Conservation (phyloP, 2,113 vertebrate species). For the Nycticebus coucang region DNA sequence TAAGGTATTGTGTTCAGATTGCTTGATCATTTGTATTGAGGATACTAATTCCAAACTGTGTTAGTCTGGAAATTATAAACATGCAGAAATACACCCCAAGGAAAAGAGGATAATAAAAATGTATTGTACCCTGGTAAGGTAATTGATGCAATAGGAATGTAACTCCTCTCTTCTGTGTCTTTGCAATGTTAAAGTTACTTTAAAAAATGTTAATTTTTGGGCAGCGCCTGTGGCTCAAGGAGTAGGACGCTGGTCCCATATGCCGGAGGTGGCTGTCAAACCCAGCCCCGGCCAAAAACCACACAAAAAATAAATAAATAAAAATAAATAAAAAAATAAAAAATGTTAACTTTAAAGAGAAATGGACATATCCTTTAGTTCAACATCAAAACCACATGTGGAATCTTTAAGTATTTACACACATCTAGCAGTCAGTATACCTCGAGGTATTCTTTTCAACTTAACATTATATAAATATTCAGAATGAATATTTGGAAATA, state of each 20-base stretch:
- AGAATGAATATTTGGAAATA: constrained; percentile 19
- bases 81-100: not conserved
- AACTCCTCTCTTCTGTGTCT: not conserved
- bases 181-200: not conserved
- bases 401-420: not conserved
- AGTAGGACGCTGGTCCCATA: too few relatives aligned
- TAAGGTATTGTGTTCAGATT: not conserved
- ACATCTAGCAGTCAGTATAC: not conserved
- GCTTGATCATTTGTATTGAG: not conserved
- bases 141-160: not conserved
- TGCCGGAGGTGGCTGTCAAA: too few relatives aligned
- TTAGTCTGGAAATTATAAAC: constrained; percentile 34
- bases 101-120: not conserved
- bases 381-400: not conserved
- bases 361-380: not conserved
- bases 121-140: not conserved
- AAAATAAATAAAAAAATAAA: constrained; percentile 8
- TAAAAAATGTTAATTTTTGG: not conserved
- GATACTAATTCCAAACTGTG: not conserved
- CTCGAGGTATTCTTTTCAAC: not conserved
- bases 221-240: too few relatives aligned
- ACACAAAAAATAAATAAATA: too few relatives aligned
- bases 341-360: not conserved
- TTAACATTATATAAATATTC: not conserved
- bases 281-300: too few relatives aligned